phyloP scores from a whole-genome alignment of 2,797 vertebrate species.

The Lophotriccus pileatus region DNA sequence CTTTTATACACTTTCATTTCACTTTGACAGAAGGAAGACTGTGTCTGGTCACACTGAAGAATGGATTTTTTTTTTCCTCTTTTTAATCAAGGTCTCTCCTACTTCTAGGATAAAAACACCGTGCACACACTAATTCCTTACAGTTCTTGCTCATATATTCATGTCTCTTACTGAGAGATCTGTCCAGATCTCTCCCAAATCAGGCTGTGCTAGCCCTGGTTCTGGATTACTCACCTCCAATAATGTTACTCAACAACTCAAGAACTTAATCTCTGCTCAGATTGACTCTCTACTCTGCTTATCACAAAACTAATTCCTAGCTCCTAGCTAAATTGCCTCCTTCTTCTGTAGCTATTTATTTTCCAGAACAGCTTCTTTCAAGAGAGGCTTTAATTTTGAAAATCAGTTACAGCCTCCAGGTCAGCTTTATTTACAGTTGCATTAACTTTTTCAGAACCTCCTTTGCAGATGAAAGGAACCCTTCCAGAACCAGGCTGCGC shows the following conservation, averaged over 20 bases:
- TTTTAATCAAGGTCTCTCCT: background rate
- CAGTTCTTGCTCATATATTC: background rate
- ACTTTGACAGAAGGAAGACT: background rate
- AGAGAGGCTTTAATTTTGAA: background rate
- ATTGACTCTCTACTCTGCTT: background rate
- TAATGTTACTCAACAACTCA: background rate
- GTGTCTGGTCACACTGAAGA: background rate
- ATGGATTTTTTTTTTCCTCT: background rate
- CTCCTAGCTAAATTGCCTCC: background rate
- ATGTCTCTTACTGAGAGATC: background rate
- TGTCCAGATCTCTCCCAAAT: background rate
- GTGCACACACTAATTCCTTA: background rate
- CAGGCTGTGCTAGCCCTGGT: background rate
- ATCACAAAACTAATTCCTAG: background rate
- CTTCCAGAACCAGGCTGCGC: background rate
- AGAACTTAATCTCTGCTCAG: background rate
- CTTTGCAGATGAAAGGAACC: background rate
- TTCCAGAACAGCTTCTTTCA: background rate
- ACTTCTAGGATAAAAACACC: background rate
- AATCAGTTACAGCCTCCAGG: background rate
- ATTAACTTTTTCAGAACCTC: background rate
- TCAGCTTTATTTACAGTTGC: background rate
- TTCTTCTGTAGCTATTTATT: background rate
- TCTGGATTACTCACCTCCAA: background rate
- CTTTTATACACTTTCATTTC: background rate